Evolutionary conservation across 2,797 vertebrate genomes (phyloP).

Genomic region (Arctocebus calabarensis): DNA sequence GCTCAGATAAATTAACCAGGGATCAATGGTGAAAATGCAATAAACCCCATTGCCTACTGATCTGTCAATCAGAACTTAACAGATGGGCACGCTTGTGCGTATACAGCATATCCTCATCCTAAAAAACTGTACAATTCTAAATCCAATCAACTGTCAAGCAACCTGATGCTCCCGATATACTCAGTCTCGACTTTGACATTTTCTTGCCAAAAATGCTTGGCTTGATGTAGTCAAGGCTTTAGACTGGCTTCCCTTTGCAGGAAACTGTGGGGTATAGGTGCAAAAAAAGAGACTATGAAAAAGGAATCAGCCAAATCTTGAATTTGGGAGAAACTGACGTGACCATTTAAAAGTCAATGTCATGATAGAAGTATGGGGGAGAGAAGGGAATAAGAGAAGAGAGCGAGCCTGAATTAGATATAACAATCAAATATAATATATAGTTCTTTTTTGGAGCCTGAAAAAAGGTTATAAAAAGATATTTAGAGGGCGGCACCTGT

Average conservation of each 20-base stretch:
- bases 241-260: neutral
- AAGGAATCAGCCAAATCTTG: neutral
- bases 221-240: neutral
- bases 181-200: neutral
- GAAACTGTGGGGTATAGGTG: neutral
- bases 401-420: neutral
- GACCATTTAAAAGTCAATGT: neutral
- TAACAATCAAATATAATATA: neutral
- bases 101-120: neutral
- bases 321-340: neutral
- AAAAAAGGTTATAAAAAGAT: neutral
- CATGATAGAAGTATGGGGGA: neutral
- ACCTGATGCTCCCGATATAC: neutral
- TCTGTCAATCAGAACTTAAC: constrained; percentile 45
- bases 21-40: neutral
- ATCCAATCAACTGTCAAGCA: neutral
- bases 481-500: too few species aligned
- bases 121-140: constrained; percentile 5
- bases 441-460: neutral
- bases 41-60: neutral
- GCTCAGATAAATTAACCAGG: neutral
- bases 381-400: fast-evolving
- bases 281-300: neutral
- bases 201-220: constrained; percentile 25
- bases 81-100: neutral